Percentiles rank a stretch among this genome's conserved stretches.
Conservation (phyloP, 2,113 vertebrate genomes). For the Brienomyrus longianalis region DNA sequence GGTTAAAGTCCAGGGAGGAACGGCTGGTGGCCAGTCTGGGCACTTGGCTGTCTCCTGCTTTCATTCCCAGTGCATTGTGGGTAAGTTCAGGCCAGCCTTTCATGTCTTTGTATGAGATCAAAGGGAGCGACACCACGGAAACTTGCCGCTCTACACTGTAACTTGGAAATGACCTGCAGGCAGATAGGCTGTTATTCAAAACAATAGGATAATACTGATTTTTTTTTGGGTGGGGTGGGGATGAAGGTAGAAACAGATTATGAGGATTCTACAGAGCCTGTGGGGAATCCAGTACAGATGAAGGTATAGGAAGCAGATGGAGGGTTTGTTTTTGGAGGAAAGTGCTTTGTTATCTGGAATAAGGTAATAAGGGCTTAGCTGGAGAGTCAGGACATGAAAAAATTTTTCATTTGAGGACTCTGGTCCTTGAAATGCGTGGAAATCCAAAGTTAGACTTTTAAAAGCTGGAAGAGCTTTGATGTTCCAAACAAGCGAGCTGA, state of each 20-base stretch:
- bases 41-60: background rate
- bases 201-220: background rate
- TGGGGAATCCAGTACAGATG: background rate
- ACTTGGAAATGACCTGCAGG: background rate
- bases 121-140: background rate
- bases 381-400: background rate
- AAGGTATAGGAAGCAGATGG: background rate
- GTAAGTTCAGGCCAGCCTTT: background rate
- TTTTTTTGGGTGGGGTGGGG: background rate
- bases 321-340: background rate
- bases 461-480: background rate
- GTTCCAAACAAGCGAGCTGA: background rate
- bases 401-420: background rate
- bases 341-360: background rate
- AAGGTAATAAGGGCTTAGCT: background rate
- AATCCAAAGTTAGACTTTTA: background rate
- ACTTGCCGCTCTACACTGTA: background rate
- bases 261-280: background rate
- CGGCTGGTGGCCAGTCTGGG: background rate
- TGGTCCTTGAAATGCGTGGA: background rate
- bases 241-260: background rate
- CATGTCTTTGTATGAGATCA: slow-evolving; percentile 2
- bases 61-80: background rate
- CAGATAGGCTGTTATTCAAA: background rate
- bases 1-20: background rate